Conservation (phyloP, 1,140 invertebrate genomes). For the Monochamus saltuarius region DNA sequence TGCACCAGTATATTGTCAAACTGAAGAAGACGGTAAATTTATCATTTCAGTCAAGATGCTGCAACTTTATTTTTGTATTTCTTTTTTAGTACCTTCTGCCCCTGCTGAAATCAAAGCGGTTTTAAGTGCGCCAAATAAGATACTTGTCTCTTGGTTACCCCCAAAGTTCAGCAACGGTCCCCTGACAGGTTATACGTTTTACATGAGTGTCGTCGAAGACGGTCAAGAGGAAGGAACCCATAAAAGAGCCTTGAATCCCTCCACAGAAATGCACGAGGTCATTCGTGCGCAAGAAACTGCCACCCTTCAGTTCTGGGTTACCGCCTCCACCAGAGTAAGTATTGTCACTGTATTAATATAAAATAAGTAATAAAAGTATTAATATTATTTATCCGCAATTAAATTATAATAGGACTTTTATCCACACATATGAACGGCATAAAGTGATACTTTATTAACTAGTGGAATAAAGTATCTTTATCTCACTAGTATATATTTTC, state of each 20-base stretch:
- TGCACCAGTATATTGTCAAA: slow-evolving; percentile 80
- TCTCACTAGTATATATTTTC: too few species aligned
- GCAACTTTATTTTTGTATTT: slow-evolving; percentile 1
- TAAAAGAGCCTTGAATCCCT: slow-evolving; percentile 66
- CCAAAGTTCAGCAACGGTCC: slow-evolving; percentile 74
- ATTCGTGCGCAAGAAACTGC: slow-evolving; percentile 69
- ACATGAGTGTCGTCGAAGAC: slow-evolving; percentile 75
- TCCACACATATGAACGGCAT: too few species aligned
- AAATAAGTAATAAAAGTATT: too few species aligned
- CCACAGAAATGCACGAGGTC: slow-evolving; percentile 69
- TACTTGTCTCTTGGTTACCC: slow-evolving; percentile 85
- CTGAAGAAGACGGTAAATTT: slow-evolving; percentile 83
- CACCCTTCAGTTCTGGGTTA: slow-evolving; percentile 79
- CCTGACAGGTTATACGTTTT: slow-evolving; percentile 77
- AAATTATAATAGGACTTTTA: too few species aligned
- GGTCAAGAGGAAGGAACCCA: slow-evolving; percentile 71
- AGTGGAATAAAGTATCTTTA: too few species aligned
- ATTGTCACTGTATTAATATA: too few species aligned
- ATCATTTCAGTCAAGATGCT: background rate
- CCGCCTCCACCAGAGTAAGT: slow-evolving; percentile 67
- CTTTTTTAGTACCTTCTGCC: slow-evolving; percentile 72
- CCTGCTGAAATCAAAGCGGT: slow-evolving; percentile 88
- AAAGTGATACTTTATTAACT: too few species aligned
- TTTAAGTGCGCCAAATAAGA: slow-evolving; percentile 77
- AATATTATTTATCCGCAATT: too few species aligned